Percentiles rank a stretch among this genome's conserved stretches.
Evolutionary conservation across 2,113 vertebrate genomes (phyloP).

Genomic region (Clinocottus analis): DNA sequence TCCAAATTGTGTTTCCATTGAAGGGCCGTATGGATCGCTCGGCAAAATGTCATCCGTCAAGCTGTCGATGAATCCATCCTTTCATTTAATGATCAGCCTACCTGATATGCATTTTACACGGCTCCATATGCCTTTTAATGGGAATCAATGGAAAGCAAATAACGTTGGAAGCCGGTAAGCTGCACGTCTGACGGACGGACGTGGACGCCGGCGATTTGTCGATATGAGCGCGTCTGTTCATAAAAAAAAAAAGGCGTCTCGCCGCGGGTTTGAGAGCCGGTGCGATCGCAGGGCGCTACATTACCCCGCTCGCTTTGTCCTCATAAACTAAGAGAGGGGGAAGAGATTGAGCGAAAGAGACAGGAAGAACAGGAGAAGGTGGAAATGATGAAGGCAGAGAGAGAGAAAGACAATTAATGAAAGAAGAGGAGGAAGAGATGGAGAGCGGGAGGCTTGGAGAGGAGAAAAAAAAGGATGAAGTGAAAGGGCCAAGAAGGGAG

Average conservation of each 20-base stretch:
- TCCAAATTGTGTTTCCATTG: constrained; percentile 82
- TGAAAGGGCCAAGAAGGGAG: constrained; percentile 54
- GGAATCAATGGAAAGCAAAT: constrained; percentile 82
- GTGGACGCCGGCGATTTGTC: constrained; percentile 62
- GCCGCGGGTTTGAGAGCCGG: constrained; percentile 39
- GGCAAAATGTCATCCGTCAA: constrained; percentile 85
- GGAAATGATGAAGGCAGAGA: constrained; percentile 55
- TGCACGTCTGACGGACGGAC: constrained; percentile 64
- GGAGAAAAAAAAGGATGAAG: constrained; percentile 31
- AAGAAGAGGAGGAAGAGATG: constrained; percentile 35
- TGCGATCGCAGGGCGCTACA: constrained; percentile 15
- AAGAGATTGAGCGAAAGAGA: constrained; percentile 65
- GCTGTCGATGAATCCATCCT: constrained; percentile 84
- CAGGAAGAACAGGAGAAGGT: constrained; percentile 57
- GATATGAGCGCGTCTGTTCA: constrained; percentile 45
- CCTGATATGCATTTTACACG: constrained; percentile 81
- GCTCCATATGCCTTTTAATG: constrained; percentile 78
- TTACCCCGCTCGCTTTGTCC: constrained; percentile 33
- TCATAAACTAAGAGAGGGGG: constrained; percentile 46
- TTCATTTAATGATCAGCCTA: constrained; percentile 80
- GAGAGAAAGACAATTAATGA: constrained; percentile 66
- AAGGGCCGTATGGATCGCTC: constrained; percentile 80
- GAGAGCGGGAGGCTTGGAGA: constrained; percentile 30
- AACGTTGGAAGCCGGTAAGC: constrained; percentile 69
- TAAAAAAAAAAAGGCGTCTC: constrained; percentile 35